Base-by-base conservation (phyloP, 2,888 invertebrate genomes). In the Beris morrisii region DNA sequence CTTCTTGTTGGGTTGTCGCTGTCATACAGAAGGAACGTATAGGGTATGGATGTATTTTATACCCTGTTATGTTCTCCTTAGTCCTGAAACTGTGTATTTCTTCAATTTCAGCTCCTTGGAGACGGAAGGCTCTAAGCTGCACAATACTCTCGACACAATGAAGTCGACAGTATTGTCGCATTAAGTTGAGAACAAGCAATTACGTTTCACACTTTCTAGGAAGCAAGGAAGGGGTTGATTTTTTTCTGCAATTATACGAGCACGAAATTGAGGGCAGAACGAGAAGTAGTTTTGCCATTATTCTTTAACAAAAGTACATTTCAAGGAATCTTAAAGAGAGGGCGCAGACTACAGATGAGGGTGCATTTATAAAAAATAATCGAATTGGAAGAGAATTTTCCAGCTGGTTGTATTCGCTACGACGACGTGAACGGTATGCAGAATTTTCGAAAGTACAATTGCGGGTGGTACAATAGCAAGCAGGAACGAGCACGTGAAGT, bases 121-220 rank as follows among this genome's bases (percentile, higher is more conserved):
- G n/a, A 45, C 58, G 15, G 7, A 7, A 22, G 43, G 22, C 58
- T 30, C 58, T 31, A 43, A 56, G 56, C 48, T 59, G 31, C 31
- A 59, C 54, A 64, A 54, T 32, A 43, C 64, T 45, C 22, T 43
- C 32, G 13, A 54, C 15, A 64, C 54, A 64, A 64, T 54, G 64
- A 64, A 64, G 64, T 64, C 54, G 59, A 57, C 68, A 68, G 61
- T 68, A 65, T 61, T 65, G 65, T 68, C 68, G 68, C 65, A 68
- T 65, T 68, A 68, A 65, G 68, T 65, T 65, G 68, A 65, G 65
- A 68, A 68, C 68, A 68, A 65, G 68, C 68, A 68, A 68, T 68
- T 68, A 68, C 65, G 63, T 13, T 68, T 68, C 65, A 68, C 68
- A 68, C 68, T 68, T 68, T 64, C 57, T 64, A 48, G 54, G 52